A percentile compares a stretch with the other conserved stretches of the same genome.
Conservation (phyloP, 2,113 vertebrate species). For the Chionodraco myersi region DNA sequence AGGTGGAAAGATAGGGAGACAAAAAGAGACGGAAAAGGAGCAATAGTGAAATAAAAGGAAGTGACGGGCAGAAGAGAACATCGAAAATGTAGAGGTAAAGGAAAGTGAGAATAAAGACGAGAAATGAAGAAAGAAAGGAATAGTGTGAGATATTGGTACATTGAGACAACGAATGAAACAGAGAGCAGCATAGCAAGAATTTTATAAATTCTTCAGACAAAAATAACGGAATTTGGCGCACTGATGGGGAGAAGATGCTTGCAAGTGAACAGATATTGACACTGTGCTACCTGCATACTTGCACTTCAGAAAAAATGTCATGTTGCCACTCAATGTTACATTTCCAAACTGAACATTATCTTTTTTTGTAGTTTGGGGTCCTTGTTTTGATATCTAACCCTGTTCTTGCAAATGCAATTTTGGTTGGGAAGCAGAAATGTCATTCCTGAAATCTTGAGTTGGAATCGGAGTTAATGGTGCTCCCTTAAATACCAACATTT, state of each 20-base stretch:
- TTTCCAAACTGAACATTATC: no score
- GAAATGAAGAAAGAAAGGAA: not conserved
- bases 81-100: not conserved
- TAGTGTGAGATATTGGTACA: not conserved
- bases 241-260: not conserved
- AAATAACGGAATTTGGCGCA: no score
- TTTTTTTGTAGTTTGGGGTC: no score
- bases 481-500: not conserved
- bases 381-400: not conserved
- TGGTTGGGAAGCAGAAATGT: not conserved
- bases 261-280: no score
- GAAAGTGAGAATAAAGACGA: not conserved
- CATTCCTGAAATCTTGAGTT: not conserved
- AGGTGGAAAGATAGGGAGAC: slow-evolving; percentile 35
- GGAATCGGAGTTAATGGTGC: not conserved
- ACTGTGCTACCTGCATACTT: no score
- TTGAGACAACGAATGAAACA: not conserved
- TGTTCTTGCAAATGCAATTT: not conserved
- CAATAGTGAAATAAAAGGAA: slow-evolving; percentile 24
- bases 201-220: not conserved
- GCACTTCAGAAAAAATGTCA: not conserved
- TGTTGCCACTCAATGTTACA: not conserved
- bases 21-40: not conserved
- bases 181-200: no score
- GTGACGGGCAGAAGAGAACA: not conserved